phyloP scores from a whole-genome alignment of 2,113 vertebrate genomes.

The Hippopotamus amphibius region DNA sequence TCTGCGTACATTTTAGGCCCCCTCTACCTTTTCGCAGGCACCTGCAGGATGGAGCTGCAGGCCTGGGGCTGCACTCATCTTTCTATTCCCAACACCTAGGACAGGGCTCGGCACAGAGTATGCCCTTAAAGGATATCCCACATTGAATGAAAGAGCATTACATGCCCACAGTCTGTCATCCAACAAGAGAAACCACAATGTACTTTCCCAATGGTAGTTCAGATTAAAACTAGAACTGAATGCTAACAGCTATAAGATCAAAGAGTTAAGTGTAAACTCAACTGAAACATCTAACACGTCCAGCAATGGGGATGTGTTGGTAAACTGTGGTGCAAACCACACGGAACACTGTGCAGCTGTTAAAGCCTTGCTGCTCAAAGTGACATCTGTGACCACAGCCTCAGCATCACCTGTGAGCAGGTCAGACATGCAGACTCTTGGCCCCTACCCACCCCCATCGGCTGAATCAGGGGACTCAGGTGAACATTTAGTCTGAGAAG shows the following conservation, averaged over 20 bases:
- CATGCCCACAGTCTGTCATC: not conserved
- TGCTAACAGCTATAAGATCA: not conserved
- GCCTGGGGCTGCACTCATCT: not conserved
- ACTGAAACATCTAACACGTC: not conserved
- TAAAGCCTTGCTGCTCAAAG: not conserved
- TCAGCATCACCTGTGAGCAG: not conserved
- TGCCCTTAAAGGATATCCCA: not conserved
- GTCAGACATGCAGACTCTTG: not conserved
- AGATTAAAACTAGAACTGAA: not conserved
- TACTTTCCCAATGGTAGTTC: not conserved
- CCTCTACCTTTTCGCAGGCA: not conserved
- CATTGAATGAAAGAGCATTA: not conserved
- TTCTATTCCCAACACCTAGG: not conserved
- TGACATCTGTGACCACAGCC: not conserved
- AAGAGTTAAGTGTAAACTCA: not conserved
- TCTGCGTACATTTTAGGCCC: not conserved
- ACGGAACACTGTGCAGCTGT: not conserved
- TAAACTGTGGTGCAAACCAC: not conserved
- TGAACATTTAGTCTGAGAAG: not conserved
- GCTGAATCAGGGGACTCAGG: not conserved
- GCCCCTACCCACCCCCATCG: not conserved
- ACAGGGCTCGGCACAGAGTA: not conserved
- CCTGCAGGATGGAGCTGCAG: not conserved
- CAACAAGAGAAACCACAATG: not conserved
- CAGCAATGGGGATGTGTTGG: not conserved